Base-by-base conservation (phyloP, 2,888 invertebrate genomes). In the Ectobius pallidus region DNA sequence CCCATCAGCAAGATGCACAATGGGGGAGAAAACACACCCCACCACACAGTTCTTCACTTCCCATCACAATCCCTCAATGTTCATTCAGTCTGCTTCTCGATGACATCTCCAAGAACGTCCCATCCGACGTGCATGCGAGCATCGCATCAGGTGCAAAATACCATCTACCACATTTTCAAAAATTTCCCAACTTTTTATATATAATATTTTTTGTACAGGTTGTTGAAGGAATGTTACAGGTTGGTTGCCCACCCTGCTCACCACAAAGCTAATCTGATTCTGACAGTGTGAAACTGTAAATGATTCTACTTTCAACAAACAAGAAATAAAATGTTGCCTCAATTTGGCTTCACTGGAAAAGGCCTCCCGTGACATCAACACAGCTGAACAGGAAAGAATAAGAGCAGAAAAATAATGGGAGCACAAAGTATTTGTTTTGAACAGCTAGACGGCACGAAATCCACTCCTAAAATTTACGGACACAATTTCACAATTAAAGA, bases 401-500 rank as follows among this genome's bases (percentile, higher is more conserved):
- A 73, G 75, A 71, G 68, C 72, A 74, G 71, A 75, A 75, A 72
- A 75, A 73, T 72, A 68, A 70, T 74, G 70, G 75, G 75, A 74
- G 76, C 74, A 77, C 72, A 77, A 74, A 75, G 75, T 75, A 75
- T 75, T 73, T 72, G 42, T 69, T 73, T 74, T 69, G 52, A 74
- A 76, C 73, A 70, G 72, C 74, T 75, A 76, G 73, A 76, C 74
- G 69, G 75, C 77, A 76, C 75, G 73, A 77, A 76, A 75, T 75
- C 76, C 77, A 76, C 76, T 75, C 76, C 76, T 77, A 76, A 75
- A 75, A 71, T 75, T 75, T 75, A 75, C 70, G 72, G 72, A 75
- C 74, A 77, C 77, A 76, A 74, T 75, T 75, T 75, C 75, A 75
- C 74, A 76, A 76, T 76, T 68, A 75, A 75, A 76, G 73, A 76